Percentiles rank a stretch among this genome's conserved stretches.
These are phyloP conservation scores for Tichodroma muraria DNA, from an alignment of 2,113 vertebrate species.

Conservation along the genomic window DNA sequence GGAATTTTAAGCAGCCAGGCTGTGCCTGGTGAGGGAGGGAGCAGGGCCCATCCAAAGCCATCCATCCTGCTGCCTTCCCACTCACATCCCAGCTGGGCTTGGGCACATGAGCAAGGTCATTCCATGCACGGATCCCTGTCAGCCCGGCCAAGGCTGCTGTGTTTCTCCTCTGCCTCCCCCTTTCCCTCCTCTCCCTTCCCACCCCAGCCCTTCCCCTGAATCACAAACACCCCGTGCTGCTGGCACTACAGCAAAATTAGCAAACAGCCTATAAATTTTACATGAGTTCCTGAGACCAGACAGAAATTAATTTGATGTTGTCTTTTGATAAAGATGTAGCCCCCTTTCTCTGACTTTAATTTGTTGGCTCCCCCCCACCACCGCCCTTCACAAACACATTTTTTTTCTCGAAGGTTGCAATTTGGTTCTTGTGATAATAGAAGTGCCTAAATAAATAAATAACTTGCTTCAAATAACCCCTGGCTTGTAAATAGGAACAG, in stretches of 20 bases:
- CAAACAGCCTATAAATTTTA: conserved; percentile 74
- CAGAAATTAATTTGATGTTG: conserved; percentile 76
- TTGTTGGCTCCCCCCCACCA: neutral
- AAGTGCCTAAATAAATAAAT: conserved; percentile 55
- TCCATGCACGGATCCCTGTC: neutral
- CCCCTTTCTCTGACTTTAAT: conserved; percentile 38
- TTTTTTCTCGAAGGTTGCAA: conserved; percentile 45
- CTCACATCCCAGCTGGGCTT: neutral
- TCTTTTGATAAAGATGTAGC: conserved; percentile 72
- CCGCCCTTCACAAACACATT: neutral
- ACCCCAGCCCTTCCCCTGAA: neutral
- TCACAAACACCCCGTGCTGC: conserved; percentile 4
- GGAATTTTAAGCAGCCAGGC: conserved; percentile 59
- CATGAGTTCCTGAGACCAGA: conserved; percentile 64
- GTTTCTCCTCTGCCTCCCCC: neutral
- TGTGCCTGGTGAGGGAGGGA: neutral
- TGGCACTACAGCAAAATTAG: conserved; percentile 67
- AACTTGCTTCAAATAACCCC: conserved; percentile 52
- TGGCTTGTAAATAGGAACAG: neutral
- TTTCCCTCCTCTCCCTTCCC: neutral
- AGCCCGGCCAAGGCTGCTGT: neutral
- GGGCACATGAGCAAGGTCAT: conserved; percentile 30
- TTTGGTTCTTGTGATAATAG: conserved; percentile 57
- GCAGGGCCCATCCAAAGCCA: neutral
- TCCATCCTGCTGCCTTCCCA: conserved; percentile 55